Evolutionary conservation across 2,113 vertebrate genomes (phyloP).

Genomic region (Sula dactylatra): DNA sequence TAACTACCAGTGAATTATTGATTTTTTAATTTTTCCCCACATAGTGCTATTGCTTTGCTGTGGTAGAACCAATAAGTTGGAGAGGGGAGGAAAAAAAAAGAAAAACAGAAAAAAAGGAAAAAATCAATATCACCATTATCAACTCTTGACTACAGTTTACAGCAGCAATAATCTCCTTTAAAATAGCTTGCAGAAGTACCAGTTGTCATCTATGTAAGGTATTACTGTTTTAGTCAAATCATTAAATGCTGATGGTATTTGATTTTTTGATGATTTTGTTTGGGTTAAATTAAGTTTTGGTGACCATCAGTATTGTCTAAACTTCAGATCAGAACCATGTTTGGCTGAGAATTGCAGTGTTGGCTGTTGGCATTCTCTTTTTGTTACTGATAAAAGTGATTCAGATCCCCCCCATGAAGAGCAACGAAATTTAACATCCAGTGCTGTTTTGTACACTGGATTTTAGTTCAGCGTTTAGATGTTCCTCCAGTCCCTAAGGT

Average conservation of each 20-base stretch:
- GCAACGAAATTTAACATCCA: neutral
- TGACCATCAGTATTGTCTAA: neutral
- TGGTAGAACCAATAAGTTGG: constrained; percentile 16
- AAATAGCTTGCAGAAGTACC: neutral
- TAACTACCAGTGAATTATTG: constrained; percentile 54
- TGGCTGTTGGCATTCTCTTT: neutral
- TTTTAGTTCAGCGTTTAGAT: neutral
- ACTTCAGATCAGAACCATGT: neutral
- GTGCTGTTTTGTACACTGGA: neutral
- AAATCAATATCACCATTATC: constrained; percentile 65
- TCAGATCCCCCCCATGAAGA: neutral
- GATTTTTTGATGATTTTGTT: neutral
- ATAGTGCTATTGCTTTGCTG: constrained; percentile 19
- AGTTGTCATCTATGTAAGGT: neutral
- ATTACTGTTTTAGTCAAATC: neutral
- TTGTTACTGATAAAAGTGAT: neutral
- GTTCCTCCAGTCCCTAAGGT: neutral
- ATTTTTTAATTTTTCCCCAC: neutral
- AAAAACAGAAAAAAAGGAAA: neutral
- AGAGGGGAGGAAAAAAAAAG: too few species aligned
- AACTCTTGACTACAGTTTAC: constrained; percentile 50
- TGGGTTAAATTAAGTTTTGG: neutral
- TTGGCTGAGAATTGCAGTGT: neutral
- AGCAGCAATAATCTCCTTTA: constrained; percentile 45
- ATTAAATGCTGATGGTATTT: neutral